Percentiles rank a stretch among this genome's conserved stretches.
phyloP scores from a whole-genome alignment of 2,797 vertebrate genomes.

The Uromys caudimaculatus region DNA sequence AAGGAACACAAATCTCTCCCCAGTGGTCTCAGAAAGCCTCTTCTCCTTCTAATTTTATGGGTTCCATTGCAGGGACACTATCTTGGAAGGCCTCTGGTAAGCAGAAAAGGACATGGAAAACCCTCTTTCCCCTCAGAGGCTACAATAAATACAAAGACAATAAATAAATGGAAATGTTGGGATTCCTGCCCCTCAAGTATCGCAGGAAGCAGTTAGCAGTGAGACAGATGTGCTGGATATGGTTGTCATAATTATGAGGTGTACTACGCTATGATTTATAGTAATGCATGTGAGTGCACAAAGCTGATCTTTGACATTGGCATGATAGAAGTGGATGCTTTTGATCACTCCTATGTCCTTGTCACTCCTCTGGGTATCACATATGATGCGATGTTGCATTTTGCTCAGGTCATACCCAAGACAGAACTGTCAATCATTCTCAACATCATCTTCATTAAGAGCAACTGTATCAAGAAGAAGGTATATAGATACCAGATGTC shows the following conservation, averaged over 20 bases:
- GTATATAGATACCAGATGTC: too few species aligned
- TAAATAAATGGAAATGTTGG: background rate
- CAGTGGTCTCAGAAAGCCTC: background rate
- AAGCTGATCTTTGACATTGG: background rate
- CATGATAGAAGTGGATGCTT: background rate
- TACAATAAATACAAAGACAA: background rate
- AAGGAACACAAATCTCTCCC: background rate
- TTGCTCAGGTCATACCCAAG: background rate
- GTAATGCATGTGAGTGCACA: background rate
- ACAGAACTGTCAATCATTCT: background rate
- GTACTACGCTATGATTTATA: background rate
- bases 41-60: rapidly evolving
- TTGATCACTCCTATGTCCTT: background rate
- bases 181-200: conserved; percentile 51
- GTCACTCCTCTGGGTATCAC: background rate
- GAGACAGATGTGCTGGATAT: background rate
- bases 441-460: background rate
- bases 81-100: background rate
- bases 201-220: background rate
- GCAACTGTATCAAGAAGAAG: background rate
- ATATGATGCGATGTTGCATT: background rate
- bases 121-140: rapidly evolving
- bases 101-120: background rate
- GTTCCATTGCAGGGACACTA: rapidly evolving
- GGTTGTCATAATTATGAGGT: background rate